Base-by-base conservation (phyloP, 2,888 invertebrate species). In the Idaea dimidiata region DNA sequence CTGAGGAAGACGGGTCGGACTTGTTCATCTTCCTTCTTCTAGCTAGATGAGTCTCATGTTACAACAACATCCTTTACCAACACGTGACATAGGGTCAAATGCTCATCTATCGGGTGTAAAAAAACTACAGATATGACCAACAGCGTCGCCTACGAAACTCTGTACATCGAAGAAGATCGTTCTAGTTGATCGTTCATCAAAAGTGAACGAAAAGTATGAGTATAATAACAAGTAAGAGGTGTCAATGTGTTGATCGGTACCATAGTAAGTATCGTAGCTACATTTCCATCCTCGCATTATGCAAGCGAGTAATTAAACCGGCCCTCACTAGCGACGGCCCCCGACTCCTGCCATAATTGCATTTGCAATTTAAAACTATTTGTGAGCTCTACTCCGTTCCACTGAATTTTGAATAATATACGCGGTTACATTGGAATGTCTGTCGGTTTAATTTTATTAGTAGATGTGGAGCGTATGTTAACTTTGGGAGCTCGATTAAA, bases 311-410 rank as follows among this genome's bases (percentile, higher is more conserved):
- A 78, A 79, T 81, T 80, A 80, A 79, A 78, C 43, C 43, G 14
- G 10, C 43, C 10, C 43, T 43, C 43, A 73, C 74, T 74, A 67
- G 77, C 72, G 56, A 70, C 68, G 68, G 71, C 64, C 54, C 61
- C 58, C 17, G 59, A 53, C 59, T 32, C 64, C 59, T 17, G 16
- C 17, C 57, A 74, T 79, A 79, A 80, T 81, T 79, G 77, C 79
- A 81, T 82, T 81, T 78, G 79, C 80, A 81, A 82, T 81, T 78
- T 81, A 79, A 81, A 82, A 78, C 77, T 76, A 80, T 79, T 76
- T 76, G 76, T 63, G 71, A 73, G 69, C 65, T 69, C 69, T 65
- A 63, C 60, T 60, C 65, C 68, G 69, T 17, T 56, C 56, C 16
- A 18, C 56, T 17, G 56, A 17, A 56, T 56, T 17, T 18, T 17